A percentile compares a stretch with the other conserved stretches of the same genome.
These are phyloP conservation scores for Pithys albifrons DNA, from an alignment of 2,113 vertebrate genomes.

Conservation along the genomic window DNA sequence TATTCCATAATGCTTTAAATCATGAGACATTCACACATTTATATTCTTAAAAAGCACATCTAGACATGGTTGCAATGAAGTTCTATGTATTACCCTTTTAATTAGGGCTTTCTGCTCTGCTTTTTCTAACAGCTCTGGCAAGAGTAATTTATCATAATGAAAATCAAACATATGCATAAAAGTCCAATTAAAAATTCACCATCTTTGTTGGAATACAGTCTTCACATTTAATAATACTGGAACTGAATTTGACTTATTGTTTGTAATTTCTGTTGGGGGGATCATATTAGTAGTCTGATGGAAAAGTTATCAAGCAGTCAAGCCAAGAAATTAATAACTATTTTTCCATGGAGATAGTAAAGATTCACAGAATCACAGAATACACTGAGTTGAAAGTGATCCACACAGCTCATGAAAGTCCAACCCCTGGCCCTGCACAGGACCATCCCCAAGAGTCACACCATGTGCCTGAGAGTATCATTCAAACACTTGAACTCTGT, in stretches of 20 bases:
- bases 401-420: neutral
- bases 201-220: neutral
- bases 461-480: neutral
- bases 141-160: neutral
- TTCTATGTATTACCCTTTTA: neutral
- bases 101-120: neutral
- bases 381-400: neutral
- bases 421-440: neutral
- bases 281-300: neutral
- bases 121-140: neutral
- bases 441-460: neutral
- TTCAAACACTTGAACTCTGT: neutral
- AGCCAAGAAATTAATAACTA: neutral
- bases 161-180: neutral
- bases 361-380: neutral
- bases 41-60: conserved; percentile 6
- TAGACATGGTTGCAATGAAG: conserved; percentile 1
- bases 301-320: neutral
- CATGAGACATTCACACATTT: neutral
- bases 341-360: neutral
- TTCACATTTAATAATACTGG: neutral
- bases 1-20: conserved; percentile 41
- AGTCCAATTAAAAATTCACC: neutral
- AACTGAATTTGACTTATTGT: neutral
- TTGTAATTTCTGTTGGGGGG: neutral